Percentiles rank a stretch among this genome's conserved stretches.
phyloP scores from a whole-genome alignment of 2,113 vertebrate genomes.

The Bostrychus sinensis region DNA sequence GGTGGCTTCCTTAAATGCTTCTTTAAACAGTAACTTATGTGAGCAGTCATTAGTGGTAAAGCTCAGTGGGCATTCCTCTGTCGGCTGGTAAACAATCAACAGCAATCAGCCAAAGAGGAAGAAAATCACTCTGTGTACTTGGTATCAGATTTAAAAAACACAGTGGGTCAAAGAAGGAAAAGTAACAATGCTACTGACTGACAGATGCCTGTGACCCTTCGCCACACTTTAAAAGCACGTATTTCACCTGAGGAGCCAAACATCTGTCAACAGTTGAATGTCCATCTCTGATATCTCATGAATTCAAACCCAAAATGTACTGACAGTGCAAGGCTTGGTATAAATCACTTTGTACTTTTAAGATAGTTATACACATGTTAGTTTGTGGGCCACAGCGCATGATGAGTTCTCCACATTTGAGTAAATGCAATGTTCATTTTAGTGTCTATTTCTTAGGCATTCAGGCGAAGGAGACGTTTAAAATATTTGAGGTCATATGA shows the following conservation, averaged over 20 bases:
- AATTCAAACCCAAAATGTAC: neutral
- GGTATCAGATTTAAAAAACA: neutral
- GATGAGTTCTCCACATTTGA: too few relatives aligned
- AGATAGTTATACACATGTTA: neutral
- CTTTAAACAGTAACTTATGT: slow-evolving; percentile 69
- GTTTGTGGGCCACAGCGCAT: too few relatives aligned
- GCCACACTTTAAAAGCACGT: slow-evolving; percentile 6
- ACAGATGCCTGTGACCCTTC: neutral
- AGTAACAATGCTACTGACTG: neutral
- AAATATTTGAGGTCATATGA: too few relatives aligned
- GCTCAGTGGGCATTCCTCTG: slow-evolving; percentile 59
- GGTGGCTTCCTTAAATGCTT: slow-evolving; percentile 55
- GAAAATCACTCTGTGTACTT: slow-evolving; percentile 28
- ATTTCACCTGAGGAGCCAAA: neutral
- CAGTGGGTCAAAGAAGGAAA: neutral
- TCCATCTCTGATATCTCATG: neutral
- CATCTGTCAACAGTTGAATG: neutral
- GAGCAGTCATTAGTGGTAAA: slow-evolving; percentile 50
- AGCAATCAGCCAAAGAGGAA: slow-evolving; percentile 39
- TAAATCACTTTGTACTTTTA: neutral
- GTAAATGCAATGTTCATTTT: too few relatives aligned
- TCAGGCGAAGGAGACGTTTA: too few relatives aligned
- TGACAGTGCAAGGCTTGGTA: neutral
- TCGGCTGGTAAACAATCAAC: slow-evolving; percentile 57
- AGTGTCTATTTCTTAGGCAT: too few relatives aligned